A percentile compares a stretch with the other conserved stretches of the same genome.
These are phyloP conservation scores for Agonopterix alstromeriana DNA, from an alignment of 2,888 invertebrate species.

Conservation along the genomic window DNA sequence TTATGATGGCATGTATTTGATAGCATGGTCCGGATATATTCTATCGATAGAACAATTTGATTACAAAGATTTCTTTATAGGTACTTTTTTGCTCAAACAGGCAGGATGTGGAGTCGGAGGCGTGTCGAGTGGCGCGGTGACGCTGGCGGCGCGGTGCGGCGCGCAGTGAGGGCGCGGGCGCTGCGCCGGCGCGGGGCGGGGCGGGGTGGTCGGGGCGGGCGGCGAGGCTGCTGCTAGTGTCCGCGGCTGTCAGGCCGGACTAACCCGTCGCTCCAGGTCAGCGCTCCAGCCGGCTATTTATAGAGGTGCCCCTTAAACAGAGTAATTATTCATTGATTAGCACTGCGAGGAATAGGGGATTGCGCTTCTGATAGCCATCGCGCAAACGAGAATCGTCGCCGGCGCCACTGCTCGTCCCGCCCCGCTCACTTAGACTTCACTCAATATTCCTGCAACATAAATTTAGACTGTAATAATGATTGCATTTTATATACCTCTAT, in stretches of 20 bases:
- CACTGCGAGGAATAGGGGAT: conserved; percentile 75
- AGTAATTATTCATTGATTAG: conserved; percentile 78
- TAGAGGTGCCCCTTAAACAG: conserved; percentile 77
- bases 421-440: conserved; percentile 17
- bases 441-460: conserved; percentile 12
- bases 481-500: neutral
- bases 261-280: conserved; percentile 76
- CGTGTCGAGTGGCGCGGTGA: conserved; percentile 52
- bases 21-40: neutral
- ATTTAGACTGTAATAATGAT: conserved; percentile 3
- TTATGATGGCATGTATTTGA: neutral
- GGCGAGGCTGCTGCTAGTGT: conserved; percentile 56
- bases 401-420: conserved; percentile 52
- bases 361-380: conserved; percentile 75
- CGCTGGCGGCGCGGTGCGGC: conserved; percentile 13
- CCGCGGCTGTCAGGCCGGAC: conserved; percentile 73
- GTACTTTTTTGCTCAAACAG: conserved; percentile 59
- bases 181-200: conserved; percentile 15
- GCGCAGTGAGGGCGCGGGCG: conserved; percentile 13
- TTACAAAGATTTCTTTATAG: conserved; percentile 52
- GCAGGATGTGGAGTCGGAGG: conserved; percentile 64
- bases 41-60: conserved; percentile 31
- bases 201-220: conserved; percentile 12
- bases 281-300: conserved; percentile 76
- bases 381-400: conserved; percentile 68